phyloP scores from a whole-genome alignment of 2,797 vertebrate genomes.

The Pteronotus mesoamericanus region DNA sequence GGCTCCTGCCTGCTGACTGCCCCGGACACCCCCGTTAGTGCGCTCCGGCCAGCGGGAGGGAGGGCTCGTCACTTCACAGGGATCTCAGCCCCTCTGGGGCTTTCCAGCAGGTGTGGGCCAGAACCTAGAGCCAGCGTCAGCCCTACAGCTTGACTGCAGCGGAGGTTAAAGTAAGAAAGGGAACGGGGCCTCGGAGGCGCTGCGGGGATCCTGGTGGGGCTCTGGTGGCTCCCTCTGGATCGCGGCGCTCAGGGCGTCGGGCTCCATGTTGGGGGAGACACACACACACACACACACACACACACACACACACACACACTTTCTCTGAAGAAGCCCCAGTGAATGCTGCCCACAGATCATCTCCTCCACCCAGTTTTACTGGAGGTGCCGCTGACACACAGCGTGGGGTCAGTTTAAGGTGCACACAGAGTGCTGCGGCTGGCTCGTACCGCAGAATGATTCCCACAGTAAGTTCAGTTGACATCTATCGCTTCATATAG shows the following conservation, averaged over 20 bases:
- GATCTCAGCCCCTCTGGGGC: neutral
- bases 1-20: neutral
- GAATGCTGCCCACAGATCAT: neutral
- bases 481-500: neutral
- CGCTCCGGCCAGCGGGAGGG: neutral
- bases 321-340: neutral
- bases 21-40: neutral
- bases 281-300: too few species aligned
- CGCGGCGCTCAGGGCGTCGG: neutral
- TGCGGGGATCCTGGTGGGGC: neutral
- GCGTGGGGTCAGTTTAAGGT: too few species aligned
- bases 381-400: neutral
- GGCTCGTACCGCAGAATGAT: neutral
- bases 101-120: neutral
- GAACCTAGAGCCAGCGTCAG: neutral
- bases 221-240: neutral
- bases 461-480: neutral
- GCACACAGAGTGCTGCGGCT: too few species aligned
- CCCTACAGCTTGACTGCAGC: neutral
- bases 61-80: neutral
- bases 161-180: neutral
- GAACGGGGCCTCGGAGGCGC: neutral
- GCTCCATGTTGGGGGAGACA: neutral
- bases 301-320: neutral
- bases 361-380: neutral